A percentile compares a stretch with the other conserved stretches of the same genome.
phyloP scores from a whole-genome alignment of 2,113 vertebrate species.

The Saccopteryx bilineata region DNA sequence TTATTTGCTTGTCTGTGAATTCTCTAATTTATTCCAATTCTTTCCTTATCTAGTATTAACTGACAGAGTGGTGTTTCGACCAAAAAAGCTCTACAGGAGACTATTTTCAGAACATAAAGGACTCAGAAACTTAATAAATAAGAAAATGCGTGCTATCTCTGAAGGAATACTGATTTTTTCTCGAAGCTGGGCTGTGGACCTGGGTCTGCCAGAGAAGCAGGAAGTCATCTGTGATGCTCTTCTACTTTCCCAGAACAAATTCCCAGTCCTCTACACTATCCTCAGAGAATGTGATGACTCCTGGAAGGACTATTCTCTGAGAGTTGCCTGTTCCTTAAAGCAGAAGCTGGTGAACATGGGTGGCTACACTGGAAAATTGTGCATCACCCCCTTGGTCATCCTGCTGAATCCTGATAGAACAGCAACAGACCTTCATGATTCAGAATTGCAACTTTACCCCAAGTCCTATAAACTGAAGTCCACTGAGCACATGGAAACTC shows the following conservation, averaged over 20 bases:
- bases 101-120: constrained; percentile 67
- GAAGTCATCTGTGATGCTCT: constrained; percentile 80
- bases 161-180: constrained; percentile 79
- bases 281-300: fast-evolving
- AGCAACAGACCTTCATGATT: fast-evolving
- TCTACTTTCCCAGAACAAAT: constrained; percentile 38
- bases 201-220: constrained; percentile 62
- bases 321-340: constrained; percentile 69
- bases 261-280: constrained; percentile 75
- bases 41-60: constrained; percentile 62
- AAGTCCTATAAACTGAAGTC: constrained; percentile 8
- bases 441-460: constrained; percentile 52
- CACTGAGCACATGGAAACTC: not conserved
- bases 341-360: constrained; percentile 82
- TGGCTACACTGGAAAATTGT: constrained; percentile 76
- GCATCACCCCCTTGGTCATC: constrained; percentile 73
- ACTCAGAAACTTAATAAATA: constrained; percentile 43
- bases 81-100: constrained; percentile 56
- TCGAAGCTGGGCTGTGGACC: constrained; percentile 83
- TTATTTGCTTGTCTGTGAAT: not conserved
- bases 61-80: not conserved
- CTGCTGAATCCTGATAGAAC: not conserved
- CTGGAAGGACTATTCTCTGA: constrained; percentile 28
- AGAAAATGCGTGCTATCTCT: not conserved
- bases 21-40: not conserved